These are phyloP conservation scores for Rotaria socialis DNA, from an alignment of 2,888 invertebrate genomes.

Conservation along the genomic window DNA sequence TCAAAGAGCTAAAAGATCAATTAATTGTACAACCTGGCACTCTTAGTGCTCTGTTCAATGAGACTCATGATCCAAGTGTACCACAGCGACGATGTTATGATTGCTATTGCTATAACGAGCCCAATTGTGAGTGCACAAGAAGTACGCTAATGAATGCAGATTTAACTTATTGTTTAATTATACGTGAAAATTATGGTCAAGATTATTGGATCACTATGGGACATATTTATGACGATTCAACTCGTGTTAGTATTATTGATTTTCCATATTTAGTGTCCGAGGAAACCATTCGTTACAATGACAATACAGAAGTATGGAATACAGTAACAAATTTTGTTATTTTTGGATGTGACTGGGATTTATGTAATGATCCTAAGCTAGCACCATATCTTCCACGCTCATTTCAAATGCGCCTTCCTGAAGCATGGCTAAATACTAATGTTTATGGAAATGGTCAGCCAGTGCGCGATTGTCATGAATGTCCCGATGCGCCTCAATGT, in stretches of 20 bases:
- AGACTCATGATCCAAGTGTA: background rate
- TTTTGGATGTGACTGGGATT: slow-evolving; percentile 22
- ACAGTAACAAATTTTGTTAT: background rate
- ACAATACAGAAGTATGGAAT: background rate
- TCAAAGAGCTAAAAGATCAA: background rate
- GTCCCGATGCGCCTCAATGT: background rate
- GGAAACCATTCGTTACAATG: background rate
- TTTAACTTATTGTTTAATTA: background rate
- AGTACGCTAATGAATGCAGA: background rate
- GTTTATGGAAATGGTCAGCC: background rate
- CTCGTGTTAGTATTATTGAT: background rate
- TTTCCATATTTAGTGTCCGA: background rate
- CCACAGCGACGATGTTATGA: background rate
- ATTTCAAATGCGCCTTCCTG: background rate
- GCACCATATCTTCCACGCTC: background rate
- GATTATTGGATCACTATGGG: background rate
- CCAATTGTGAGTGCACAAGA: background rate
- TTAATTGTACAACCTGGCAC: background rate
- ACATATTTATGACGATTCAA: background rate
- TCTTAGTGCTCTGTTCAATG: background rate
- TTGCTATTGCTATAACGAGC: background rate
- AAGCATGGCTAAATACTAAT: background rate
- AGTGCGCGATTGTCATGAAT: slow-evolving; percentile 13
- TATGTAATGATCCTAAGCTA: background rate
- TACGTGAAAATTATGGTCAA: background rate